A percentile compares a stretch with the other conserved stretches of the same genome.
Conservation (phyloP, 1,140 invertebrate species). For the Olivierus martensii region DNA sequence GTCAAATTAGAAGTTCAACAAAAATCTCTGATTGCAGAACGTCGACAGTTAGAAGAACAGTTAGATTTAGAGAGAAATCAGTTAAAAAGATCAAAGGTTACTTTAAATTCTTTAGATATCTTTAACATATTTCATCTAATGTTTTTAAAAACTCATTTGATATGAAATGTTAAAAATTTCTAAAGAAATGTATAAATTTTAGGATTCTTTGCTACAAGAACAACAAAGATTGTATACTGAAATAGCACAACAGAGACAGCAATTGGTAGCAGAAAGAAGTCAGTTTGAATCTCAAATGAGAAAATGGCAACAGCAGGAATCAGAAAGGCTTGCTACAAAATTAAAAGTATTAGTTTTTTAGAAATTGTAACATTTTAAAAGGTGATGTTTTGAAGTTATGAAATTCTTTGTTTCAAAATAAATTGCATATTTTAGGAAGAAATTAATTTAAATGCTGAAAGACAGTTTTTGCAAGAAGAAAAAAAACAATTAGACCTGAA, state of each 20-base stretch:
- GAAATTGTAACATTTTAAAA: too few relatives aligned
- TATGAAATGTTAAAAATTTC: background rate
- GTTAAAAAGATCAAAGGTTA: slow-evolving; percentile 5
- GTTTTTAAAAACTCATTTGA: background rate
- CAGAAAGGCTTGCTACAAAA: too few relatives aligned
- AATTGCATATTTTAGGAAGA: too few relatives aligned
- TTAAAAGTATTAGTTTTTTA: too few relatives aligned
- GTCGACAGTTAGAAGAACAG: slow-evolving; percentile 2
- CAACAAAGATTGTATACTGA: slow-evolving; percentile 8
- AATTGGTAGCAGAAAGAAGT: slow-evolving; percentile 10
- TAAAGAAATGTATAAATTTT: background rate
- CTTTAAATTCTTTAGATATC: background rate
- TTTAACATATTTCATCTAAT: background rate
- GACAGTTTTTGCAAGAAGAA: too few relatives aligned
- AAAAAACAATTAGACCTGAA: too few relatives aligned
- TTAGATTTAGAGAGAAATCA: slow-evolving; percentile 12
- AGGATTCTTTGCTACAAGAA: slow-evolving; percentile 13
- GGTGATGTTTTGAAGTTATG: too few relatives aligned
- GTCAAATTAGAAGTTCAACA: slow-evolving; percentile 9
- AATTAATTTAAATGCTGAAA: too few relatives aligned
- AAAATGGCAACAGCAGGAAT: background rate
- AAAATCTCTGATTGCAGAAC: slow-evolving; percentile 10
- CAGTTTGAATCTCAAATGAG: slow-evolving; percentile 3
- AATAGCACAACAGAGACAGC: slow-evolving; percentile 12
- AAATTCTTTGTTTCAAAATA: too few relatives aligned